Evolutionary conservation across 2,797 vertebrate species (phyloP).

Genomic region (Hydrocynus forskahlii): DNA sequence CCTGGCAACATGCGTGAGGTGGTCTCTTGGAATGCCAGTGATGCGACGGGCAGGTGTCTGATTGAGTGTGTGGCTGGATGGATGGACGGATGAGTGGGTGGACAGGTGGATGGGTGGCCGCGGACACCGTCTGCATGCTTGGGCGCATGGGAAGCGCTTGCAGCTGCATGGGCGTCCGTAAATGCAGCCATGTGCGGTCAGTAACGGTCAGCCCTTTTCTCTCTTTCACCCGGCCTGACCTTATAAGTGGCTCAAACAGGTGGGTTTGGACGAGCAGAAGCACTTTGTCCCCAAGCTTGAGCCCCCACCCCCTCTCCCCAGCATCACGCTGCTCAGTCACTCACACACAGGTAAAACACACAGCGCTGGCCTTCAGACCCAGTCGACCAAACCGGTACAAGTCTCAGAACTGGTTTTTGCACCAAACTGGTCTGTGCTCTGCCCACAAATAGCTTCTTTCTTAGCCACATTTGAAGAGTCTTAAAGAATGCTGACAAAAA

Average conservation of each 20-base stretch:
- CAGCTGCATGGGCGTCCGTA: conserved; percentile 75
- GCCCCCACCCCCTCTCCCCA: conserved; percentile 55
- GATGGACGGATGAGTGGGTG: conserved; percentile 57
- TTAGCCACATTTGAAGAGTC: neutral
- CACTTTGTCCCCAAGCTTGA: conserved; percentile 64
- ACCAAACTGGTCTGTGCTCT: neutral
- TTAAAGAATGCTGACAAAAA: neutral
- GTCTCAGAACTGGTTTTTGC: conserved; percentile 9
- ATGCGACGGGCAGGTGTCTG: conserved; percentile 64
- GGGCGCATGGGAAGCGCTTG: conserved; percentile 68
- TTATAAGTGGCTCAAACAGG: conserved; percentile 82
- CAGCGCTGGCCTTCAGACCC: conserved; percentile 44
- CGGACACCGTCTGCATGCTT: conserved; percentile 79
- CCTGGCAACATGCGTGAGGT: conserved; percentile 60
- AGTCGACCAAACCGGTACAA: conserved; percentile 30
- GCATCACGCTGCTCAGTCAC: conserved; percentile 63
- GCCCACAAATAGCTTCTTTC: neutral
- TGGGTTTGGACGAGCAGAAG: conserved; percentile 79
- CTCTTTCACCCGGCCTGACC: conserved; percentile 77
- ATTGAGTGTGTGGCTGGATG: conserved; percentile 63
- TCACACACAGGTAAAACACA: conserved; percentile 61
- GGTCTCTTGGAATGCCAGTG: conserved; percentile 58
- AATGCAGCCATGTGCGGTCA: conserved; percentile 71
- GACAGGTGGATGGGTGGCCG: conserved; percentile 56
- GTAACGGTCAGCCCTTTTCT: conserved; percentile 85